Base-by-base conservation (phyloP, 2,888 invertebrate genomes). In the Melanostoma scalare region DNA sequence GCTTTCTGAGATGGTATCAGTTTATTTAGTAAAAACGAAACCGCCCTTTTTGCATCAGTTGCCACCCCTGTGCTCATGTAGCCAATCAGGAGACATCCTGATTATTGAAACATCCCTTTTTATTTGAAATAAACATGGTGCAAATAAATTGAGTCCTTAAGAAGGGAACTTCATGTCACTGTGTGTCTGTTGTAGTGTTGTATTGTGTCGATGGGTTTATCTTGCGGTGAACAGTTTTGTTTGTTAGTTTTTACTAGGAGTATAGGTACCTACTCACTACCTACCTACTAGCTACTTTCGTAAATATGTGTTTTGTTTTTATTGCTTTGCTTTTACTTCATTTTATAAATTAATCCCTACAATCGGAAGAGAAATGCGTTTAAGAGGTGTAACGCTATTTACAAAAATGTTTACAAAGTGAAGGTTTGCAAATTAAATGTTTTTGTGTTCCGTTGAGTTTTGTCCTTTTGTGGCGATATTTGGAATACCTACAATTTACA, bases 311-410 rank as follows among this genome's bases (percentile, higher is more conserved):
- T 20, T 20, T 20, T 20, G 72, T 71, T 68, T 71, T 58, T 30
- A 52, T 68, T 63, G 50, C 5, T 58, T 65, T 73, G 30, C 20
- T 55, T 81, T 72, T 58, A 65, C 61, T 82, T 81, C 30, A 38
- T 72, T 72, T 79, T 74, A 58, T 74, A 73, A 82, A 79, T 79
- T 74, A 79, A 84, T 84, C 69, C 74, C 46, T 58, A 68, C 79
- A 78, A 73, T 73, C 72, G 78, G 63, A 82, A 82, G 55, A 73
- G 61, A 73, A 82, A 78, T 82, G 71, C 73, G 61, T 73, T 78
- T 73, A 73, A 73, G 82, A 82, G 82, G 78, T 82, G 78, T 82
- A 82, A 78, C 73, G 72, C 77, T 67, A 81, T 81, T 81, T 77
- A 81, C 67, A 55, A 69, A 82, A 56, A 55, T 67, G 42, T 82